Conservation (phyloP, 1,140 invertebrate genomes). For the Paraescarpia echinospica region DNA sequence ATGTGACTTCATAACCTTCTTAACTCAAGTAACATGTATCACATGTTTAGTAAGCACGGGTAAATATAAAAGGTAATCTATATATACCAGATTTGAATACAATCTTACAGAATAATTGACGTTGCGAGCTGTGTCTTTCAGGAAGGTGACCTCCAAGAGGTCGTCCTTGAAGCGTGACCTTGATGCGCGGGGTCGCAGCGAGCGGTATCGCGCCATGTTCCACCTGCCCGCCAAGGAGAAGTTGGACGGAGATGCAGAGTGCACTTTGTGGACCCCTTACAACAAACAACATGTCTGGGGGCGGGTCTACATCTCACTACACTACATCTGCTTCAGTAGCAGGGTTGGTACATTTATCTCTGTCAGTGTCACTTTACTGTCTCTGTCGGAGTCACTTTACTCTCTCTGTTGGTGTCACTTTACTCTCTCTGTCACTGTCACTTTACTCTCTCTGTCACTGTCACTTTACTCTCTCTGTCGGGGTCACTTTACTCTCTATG, state of each 20-base stretch:
- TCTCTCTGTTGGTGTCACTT: too few relatives aligned
- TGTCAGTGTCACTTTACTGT: too few relatives aligned
- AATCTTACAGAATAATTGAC: too few relatives aligned
- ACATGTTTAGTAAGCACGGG: neutral
- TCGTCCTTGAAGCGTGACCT: slow-evolving; percentile 89
- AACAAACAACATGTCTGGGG: slow-evolving; percentile 88
- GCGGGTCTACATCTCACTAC: slow-evolving; percentile 88
- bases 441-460: too few relatives aligned
- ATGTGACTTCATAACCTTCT: neutral
- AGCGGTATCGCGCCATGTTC: slow-evolving; percentile 71
- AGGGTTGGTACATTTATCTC: slow-evolving; percentile 65
- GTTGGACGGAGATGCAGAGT: slow-evolving; percentile 87
- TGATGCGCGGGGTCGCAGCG: slow-evolving; percentile 90
- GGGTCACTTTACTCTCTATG: too few relatives aligned
- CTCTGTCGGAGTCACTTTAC: too few relatives aligned
- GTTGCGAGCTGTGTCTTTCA: neutral
- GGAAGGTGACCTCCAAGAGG: slow-evolving; percentile 35
- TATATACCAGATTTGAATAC: neutral
- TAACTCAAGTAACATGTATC: neutral
- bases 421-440: too few relatives aligned
- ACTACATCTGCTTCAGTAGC: slow-evolving; percentile 95
- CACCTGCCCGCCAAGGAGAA: slow-evolving; percentile 84
- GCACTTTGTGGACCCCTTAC: slow-evolving; percentile 92
- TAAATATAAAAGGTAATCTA: neutral
- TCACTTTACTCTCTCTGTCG: too few relatives aligned